These are phyloP conservation scores for Mactromeris polynyma DNA, from an alignment of 2,888 invertebrate genomes.

Conservation along the genomic window DNA sequence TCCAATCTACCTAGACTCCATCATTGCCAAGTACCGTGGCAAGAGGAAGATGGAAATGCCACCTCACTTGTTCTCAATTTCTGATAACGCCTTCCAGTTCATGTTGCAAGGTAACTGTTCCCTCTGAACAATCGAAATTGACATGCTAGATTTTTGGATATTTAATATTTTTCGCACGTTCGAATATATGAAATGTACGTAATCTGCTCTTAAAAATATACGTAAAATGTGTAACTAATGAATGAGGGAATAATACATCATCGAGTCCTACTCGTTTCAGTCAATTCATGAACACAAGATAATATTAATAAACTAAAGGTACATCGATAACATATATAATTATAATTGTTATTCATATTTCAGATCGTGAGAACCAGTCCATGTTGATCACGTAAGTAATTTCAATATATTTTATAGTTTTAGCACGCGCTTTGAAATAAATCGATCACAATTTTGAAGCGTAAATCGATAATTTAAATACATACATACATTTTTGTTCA, in stretches of 20 bases:
- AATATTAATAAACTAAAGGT: too few relatives aligned
- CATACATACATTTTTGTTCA: background rate
- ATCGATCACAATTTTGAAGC: too few relatives aligned
- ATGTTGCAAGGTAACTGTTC: slow-evolving; percentile 99
- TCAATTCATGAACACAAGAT: too few relatives aligned
- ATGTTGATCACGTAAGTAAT: slow-evolving; percentile 99
- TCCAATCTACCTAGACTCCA: slow-evolving; percentile 99
- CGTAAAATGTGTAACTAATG: too few relatives aligned
- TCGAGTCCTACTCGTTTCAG: too few relatives aligned
- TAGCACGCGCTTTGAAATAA: background rate
- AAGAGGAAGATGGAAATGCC: slow-evolving; percentile 99
- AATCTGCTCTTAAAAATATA: too few relatives aligned
- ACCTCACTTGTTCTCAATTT: slow-evolving; percentile 99
- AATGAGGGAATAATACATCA: too few relatives aligned
- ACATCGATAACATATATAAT: too few relatives aligned
- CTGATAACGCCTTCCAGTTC: slow-evolving; percentile 99
- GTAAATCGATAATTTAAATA: background rate
- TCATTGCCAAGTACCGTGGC: slow-evolving; percentile 99
- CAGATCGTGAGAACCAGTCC: slow-evolving; percentile 99
- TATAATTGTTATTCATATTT: slow-evolving; percentile 75
- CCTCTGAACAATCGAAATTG: too few relatives aligned
- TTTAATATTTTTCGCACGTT: too few relatives aligned
- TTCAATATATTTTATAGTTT: background rate
- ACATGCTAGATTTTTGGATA: too few relatives aligned
- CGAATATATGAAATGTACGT: too few relatives aligned